Percentiles rank a stretch among this genome's conserved stretches.
Evolutionary conservation across 2,113 vertebrate genomes (phyloP).

Genomic region (Myocastor coypus): DNA sequence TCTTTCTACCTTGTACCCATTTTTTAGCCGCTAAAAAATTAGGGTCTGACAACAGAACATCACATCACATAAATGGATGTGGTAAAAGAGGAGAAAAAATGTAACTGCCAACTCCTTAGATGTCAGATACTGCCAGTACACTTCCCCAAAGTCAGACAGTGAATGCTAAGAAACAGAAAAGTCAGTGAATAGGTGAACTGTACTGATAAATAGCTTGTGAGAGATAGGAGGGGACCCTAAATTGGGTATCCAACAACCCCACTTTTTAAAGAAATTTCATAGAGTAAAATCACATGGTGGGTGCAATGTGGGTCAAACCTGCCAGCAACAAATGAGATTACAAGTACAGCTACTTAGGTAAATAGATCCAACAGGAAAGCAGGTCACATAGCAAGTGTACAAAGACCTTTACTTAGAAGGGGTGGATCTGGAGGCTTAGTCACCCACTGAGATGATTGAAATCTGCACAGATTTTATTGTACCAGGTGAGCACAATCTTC

Average conservation of each 20-base stretch:
- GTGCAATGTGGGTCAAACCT: background rate
- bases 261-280: background rate
- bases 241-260: background rate
- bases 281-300: background rate
- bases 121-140: background rate
- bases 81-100: background rate
- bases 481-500: background rate
- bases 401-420: background rate
- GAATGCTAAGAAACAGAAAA: background rate
- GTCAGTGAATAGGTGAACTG: background rate
- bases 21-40: background rate
- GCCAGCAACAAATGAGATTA: background rate
- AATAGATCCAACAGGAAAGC: background rate
- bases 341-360: background rate
- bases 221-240: background rate
- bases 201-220: background rate
- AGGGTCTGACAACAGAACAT: background rate
- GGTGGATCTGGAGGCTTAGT: background rate
- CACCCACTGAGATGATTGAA: background rate
- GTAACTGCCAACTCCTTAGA: background rate
- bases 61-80: background rate
- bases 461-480: background rate
- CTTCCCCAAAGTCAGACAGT: background rate
- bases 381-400: background rate
- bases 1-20: background rate